Base-by-base conservation (phyloP, 1,140 invertebrate species). In the Ephestia elutella region DNA sequence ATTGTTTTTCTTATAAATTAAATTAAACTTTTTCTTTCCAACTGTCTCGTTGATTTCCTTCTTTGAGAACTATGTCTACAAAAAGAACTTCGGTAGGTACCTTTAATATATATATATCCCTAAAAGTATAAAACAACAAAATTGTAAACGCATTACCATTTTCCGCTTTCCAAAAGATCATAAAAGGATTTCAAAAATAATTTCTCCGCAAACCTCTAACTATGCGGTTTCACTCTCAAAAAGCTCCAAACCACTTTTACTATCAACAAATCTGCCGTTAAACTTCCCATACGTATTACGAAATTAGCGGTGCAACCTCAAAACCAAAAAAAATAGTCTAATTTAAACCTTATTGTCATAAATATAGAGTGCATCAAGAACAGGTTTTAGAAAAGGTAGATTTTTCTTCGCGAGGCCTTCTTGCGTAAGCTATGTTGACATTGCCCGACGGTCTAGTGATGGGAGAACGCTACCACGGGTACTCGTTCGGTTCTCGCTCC, bases 351-450 rank as follows among this genome's bases (percentile, higher is more conserved):
- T 73, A 70, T 58, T 25, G 9, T n/a, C 25, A 49, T 63, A 63
- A 63, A 51, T 9, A 65, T 44, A 19, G 49, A 55, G 58, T 61
- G 44, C 53, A 54, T 49, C 25, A 10, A 44, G 30, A 63, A 68
- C 63, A 53, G 57, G 63, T 70, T 61, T 63, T 65, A 67, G 65
- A 72, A 68, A 65, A 62, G 65, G 65, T 63, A 66, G 64, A 68
- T 68, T 66, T 66, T 71, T 68, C 63, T 66, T 66, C 18, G 57
- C 63, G 68, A 66, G 69, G 71, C 59, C 65, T 65, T 10, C 51
- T 74, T 74, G 66, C 71, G 71, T 69, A 74, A 74, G 66, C 56
- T 50, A 59, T 70, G 71, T 71, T 74, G 71, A 74, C 69, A 74
- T 67, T 71, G 67, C 61, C 48, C 58, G 53, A 50, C 64, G 57